Evolutionary conservation across 2,113 vertebrate genomes (phyloP).

Genomic region (Halcyon senegalensis): DNA sequence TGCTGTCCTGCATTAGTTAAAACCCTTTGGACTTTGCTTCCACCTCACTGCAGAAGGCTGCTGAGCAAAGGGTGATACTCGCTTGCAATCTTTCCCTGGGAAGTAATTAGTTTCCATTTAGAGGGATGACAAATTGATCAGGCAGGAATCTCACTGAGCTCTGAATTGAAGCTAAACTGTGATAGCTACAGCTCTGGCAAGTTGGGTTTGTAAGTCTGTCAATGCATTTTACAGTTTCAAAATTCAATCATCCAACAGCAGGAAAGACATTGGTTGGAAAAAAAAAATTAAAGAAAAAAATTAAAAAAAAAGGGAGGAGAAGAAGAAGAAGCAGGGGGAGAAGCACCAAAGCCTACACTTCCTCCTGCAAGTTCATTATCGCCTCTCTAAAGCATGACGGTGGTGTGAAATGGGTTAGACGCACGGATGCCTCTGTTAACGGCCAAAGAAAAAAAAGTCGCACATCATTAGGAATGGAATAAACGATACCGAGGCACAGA

Average conservation of each 20-base stretch:
- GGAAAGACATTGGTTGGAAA: constrained; percentile 67
- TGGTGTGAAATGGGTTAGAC: constrained; percentile 85
- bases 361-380: constrained; percentile 83
- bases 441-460: constrained; percentile 81
- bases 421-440: constrained; percentile 85
- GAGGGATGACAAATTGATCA: constrained; percentile 86
- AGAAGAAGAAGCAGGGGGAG: background rate
- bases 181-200: constrained; percentile 74
- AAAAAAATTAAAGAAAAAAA: background rate
- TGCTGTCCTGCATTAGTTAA: background rate
- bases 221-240: constrained; percentile 79
- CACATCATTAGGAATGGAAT: constrained; percentile 91
- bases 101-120: constrained; percentile 89
- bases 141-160: constrained; percentile 79
- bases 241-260: constrained; percentile 80
- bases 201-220: constrained; percentile 74
- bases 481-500: constrained; percentile 89
- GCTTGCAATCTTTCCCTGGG: constrained; percentile 77
- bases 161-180: constrained; percentile 78
- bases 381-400: constrained; percentile 78
- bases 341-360: constrained; percentile 72
- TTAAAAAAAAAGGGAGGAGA: too few relatives aligned
- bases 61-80: constrained; percentile 69
- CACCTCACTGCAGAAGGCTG: constrained; percentile 65
- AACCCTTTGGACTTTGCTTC: constrained; percentile 61